A percentile compares a stretch with the other conserved stretches of the same genome.
phyloP scores from a whole-genome alignment of 2,113 vertebrate species.

The Lontra canadensis region DNA sequence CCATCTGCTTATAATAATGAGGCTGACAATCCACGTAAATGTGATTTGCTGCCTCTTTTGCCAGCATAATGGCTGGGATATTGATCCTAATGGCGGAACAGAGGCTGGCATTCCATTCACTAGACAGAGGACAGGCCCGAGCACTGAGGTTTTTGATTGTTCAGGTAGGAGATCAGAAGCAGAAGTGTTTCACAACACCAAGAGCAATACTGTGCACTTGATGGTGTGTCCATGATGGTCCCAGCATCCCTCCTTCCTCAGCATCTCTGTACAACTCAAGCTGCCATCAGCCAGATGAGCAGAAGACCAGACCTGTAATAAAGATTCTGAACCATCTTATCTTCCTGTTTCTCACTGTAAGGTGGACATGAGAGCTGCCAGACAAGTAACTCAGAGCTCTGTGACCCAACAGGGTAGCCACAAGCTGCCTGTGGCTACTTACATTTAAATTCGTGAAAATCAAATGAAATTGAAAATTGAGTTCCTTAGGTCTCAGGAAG shows the following conservation, averaged over 20 bases:
- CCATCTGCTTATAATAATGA: slow-evolving; percentile 98
- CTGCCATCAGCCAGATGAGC: background rate
- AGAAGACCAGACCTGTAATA: fast-evolving
- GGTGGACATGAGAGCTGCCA: background rate
- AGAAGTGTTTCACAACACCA: background rate
- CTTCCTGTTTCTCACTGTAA: fast-evolving
- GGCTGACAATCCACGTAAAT: slow-evolving; percentile 93
- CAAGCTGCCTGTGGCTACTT: fast-evolving
- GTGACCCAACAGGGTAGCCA: fast-evolving
- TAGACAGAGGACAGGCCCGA: slow-evolving; percentile 81
- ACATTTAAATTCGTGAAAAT: background rate
- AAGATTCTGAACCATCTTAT: fast-evolving
- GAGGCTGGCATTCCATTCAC: slow-evolving; percentile 88
- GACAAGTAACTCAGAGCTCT: background rate
- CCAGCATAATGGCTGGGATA: slow-evolving; percentile 91
- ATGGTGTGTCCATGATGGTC: fast-evolving
- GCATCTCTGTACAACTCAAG: fast-evolving
- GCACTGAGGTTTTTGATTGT: slow-evolving; percentile 62
- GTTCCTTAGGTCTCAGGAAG: background rate
- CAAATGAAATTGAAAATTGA: background rate
- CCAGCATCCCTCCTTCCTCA: fast-evolving
- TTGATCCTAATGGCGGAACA: slow-evolving; percentile 92
- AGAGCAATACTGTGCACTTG: fast-evolving
- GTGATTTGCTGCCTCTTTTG: slow-evolving; percentile 93
- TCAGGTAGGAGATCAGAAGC: slow-evolving; percentile 35